phyloP scores from a whole-genome alignment of 2,797 vertebrate genomes.

The Avahi laniger region DNA sequence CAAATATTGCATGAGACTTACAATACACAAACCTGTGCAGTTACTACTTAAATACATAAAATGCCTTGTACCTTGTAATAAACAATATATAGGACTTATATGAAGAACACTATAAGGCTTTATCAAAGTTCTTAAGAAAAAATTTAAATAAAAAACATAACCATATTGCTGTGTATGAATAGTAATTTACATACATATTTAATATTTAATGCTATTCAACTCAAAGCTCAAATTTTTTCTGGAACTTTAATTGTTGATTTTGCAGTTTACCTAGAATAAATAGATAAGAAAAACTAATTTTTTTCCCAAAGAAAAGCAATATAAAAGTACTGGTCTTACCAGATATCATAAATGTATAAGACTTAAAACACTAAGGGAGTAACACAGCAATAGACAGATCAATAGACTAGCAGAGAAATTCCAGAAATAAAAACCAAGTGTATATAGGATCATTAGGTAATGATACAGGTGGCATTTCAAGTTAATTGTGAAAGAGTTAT shows the following conservation, averaged over 20 bases:
- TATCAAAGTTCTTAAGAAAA: background rate
- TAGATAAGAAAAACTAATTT: background rate
- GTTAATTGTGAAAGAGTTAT: background rate
- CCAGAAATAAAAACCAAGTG: background rate
- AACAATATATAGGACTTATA: background rate
- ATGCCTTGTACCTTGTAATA: background rate
- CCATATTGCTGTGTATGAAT: background rate
- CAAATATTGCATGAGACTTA: conserved; percentile 2
- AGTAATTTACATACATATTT: conserved; percentile 1
- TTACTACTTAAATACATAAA: background rate
- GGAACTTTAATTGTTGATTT: background rate
- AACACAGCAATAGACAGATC: background rate
- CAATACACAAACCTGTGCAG: background rate
- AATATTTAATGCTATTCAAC: background rate
- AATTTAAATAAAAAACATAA: conserved; percentile 39
- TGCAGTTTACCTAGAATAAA: background rate
- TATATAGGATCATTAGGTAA: background rate
- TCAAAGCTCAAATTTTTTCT: background rate
- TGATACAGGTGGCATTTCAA: background rate
- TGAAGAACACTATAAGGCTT: background rate
- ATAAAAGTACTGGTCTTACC: background rate
- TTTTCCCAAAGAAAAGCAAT: background rate
- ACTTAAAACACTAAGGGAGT: background rate
- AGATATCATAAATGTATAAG: background rate
- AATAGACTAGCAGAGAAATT: background rate